Evolutionary conservation across 2,113 vertebrate genomes (phyloP), one percentile per base, ranked within the genome.

Genomic region (Megaceryle maxima): DNA sequence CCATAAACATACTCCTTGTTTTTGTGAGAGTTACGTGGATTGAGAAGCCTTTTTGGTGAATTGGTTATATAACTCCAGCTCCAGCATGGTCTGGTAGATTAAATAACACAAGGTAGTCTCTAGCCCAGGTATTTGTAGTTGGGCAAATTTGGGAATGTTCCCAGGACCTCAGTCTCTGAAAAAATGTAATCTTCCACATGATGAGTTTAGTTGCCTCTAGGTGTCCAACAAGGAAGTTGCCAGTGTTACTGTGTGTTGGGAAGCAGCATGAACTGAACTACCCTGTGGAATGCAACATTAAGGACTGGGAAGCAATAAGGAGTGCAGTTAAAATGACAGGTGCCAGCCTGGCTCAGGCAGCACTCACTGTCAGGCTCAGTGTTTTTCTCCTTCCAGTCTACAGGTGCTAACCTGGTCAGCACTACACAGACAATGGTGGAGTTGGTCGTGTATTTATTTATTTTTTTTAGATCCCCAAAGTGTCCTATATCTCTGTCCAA

Each of bases 401-500:
- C 19, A 56, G 56, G 11, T 72, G 11, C 31, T 63, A 18, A 59
- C 19, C 16, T 74, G 26, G 26, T 51, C n/a, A 68, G 18, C 16
- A 5, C 11, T 72, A 10, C 9, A 4, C 1, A 4, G 16, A 44
- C 39, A 41, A 2, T 9, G 7, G 2, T 29, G 48, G 14, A 29
- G 7, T 18, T 74, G n/a, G 4, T 14, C 66, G 35, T 20, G 11
- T n/a, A 2, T 22, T 35, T 10, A 37, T 31, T 44, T 46, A 25
- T 20, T 41, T 33, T 41, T 31, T 33, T 24, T 37, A 57, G 18
- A 33, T 90, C 44, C n/a, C 9, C 7, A 13, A 43, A 57, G 50
- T 0, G 2, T 55, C 16, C 50, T 62, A 39, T 90, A 85, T 26
- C 37, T 94, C 46, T 29, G 10, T n/a, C n/a, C 31, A 46, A 69